Percentiles rank a stretch among this genome's conserved stretches.
Conservation (phyloP, 2,888 invertebrate species). For the Cyrtodaria siliqua region DNA sequence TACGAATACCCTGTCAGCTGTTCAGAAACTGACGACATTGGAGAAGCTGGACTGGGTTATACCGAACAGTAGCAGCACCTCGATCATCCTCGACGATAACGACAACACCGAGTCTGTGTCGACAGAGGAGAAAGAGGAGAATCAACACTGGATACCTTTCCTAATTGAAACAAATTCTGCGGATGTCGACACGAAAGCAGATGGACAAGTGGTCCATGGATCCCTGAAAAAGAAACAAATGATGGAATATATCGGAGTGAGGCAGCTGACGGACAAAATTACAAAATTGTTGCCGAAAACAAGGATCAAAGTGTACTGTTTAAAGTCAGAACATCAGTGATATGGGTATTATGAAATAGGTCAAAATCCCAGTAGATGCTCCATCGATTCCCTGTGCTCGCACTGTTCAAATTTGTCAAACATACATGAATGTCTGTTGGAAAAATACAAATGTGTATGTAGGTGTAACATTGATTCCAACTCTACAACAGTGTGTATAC, state of each 20-base stretch:
- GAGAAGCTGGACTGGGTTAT: slow-evolving; percentile 73
- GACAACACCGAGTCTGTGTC: slow-evolving; percentile 33
- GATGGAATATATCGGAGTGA: slow-evolving; percentile 61
- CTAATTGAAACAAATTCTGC: too few species aligned
- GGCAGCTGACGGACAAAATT: slow-evolving; percentile 69
- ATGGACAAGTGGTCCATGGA: neutral
- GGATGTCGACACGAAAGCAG: too few species aligned
- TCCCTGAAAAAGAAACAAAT: slow-evolving; percentile 10
- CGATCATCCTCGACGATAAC: slow-evolving; percentile 64
- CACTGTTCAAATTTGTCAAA: too few species aligned
- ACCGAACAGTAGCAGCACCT: slow-evolving; percentile 47
- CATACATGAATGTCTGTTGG: too few species aligned
- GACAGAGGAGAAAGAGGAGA: neutral
- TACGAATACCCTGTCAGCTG: slow-evolving; percentile 67
- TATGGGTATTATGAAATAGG: too few species aligned
- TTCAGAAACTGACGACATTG: slow-evolving; percentile 62
- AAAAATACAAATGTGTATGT: too few species aligned
- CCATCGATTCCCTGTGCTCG: too few species aligned
- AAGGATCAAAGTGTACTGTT: slow-evolving; percentile 60
- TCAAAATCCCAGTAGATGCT: too few species aligned
- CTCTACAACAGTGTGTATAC: too few species aligned
- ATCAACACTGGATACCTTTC: slow-evolving; percentile 66
- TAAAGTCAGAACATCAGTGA: neutral
- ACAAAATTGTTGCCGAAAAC: slow-evolving; percentile 61
- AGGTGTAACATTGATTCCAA: too few species aligned